Conservation (phyloP, 1,140 invertebrate genomes). For the Drosophila hydei region DNA sequence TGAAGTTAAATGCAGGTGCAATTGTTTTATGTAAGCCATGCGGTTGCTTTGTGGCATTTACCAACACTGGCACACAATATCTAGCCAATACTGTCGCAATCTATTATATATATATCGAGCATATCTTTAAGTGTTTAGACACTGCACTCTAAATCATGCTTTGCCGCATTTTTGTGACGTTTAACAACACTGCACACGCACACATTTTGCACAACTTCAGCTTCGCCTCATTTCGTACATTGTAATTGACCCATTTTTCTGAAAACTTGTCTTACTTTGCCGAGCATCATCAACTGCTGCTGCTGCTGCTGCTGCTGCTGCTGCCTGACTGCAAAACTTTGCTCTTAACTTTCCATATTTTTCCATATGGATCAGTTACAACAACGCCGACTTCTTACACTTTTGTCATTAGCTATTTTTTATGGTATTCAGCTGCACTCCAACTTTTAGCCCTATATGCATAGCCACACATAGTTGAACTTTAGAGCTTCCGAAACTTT, state of each 20-base stretch:
- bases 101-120: not conserved
- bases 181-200: not conserved
- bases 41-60: constrained; percentile 54
- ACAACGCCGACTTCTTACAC: constrained; percentile 59
- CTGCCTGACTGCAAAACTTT: constrained; percentile 45
- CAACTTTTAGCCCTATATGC: constrained; percentile 40
- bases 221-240: not conserved
- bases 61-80: constrained; percentile 38
- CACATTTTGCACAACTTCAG: not conserved
- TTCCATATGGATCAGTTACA: constrained; percentile 64
- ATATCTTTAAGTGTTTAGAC: no score
- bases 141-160: no score
- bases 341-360: constrained; percentile 36
- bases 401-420: constrained; percentile 69
- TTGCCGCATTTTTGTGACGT: not conserved
- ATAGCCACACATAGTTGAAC: constrained; percentile 18
- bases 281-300: constrained; percentile 15
- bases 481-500: constrained; percentile 56
- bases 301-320: constrained; percentile 15
- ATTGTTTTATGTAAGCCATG: constrained; percentile 66
- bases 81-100: not conserved
- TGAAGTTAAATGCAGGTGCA: constrained; percentile 69
- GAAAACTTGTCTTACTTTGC: not conserved
- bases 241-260: constrained; percentile 13
- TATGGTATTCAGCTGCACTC: constrained; percentile 25